Conservation (phyloP, 2,797 vertebrate species). For the Parauchenoglanis ngamensis region DNA sequence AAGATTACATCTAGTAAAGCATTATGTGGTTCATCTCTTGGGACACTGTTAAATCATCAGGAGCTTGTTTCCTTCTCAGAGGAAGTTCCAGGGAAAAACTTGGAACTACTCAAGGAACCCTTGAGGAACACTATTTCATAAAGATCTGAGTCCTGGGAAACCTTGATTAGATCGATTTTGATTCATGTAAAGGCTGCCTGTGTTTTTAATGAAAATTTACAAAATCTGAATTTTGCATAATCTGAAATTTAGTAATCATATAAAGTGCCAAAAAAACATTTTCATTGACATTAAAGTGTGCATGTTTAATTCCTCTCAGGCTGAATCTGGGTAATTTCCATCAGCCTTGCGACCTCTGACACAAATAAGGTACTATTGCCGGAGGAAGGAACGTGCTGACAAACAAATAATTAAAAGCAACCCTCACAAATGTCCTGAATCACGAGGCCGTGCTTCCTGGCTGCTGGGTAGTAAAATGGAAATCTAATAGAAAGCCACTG, state of each 20-base stretch:
- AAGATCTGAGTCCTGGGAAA: background rate
- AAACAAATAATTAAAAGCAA: constrained; percentile 61
- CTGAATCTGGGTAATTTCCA: background rate
- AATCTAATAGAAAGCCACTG: constrained; percentile 33
- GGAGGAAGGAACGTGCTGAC: constrained; percentile 46
- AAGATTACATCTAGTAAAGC: background rate
- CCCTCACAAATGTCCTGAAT: constrained; percentile 52
- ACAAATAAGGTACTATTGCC: background rate
- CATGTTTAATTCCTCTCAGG: background rate
- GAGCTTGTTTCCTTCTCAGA: background rate
- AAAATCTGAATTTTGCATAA: background rate
- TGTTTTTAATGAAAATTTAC: background rate
- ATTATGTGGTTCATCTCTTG: background rate
- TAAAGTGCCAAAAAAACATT: background rate
- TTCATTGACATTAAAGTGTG: background rate
- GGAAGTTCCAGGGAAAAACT: no score
- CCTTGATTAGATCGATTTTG: background rate
- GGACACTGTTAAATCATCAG: background rate
- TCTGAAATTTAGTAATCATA: background rate
- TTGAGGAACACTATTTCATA: background rate
- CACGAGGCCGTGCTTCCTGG: constrained; percentile 45
- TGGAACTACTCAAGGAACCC: background rate
- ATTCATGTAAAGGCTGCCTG: background rate
- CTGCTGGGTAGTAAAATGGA: constrained; percentile 43
- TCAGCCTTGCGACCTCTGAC: background rate